Conservation (phyloP, 2,797 vertebrate species). For the Arnoldichthys spilopterus region DNA sequence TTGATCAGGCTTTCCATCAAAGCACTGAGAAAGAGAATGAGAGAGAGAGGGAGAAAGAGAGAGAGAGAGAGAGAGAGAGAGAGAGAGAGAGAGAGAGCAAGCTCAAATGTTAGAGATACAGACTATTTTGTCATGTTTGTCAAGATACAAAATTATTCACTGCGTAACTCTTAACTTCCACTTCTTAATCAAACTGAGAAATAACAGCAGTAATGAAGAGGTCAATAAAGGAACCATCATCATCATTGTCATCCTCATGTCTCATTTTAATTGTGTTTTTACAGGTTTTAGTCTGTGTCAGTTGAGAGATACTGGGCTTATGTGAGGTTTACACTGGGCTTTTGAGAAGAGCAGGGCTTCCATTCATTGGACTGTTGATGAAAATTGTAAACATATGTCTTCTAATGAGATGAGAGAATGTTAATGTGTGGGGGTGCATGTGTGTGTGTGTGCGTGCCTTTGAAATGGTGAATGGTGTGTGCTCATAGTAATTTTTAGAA, state of each 20-base stretch:
- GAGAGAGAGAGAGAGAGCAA: neutral
- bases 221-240: conserved; percentile 14
- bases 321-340: conserved; percentile 38
- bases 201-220: neutral
- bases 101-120: neutral
- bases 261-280: neutral
- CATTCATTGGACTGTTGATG: conserved; percentile 36
- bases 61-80: conserved; percentile 10
- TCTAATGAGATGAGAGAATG: conserved; percentile 46
- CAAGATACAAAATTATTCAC: too few relatives aligned
- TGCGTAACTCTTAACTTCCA: too few relatives aligned
- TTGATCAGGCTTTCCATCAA: conserved; percentile 97
- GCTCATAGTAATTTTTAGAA: too few relatives aligned
- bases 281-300: neutral
- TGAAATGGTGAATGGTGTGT: too few relatives aligned
- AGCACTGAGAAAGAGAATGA: conserved; percentile 73
- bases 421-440: conserved; percentile 37
- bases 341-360: conserved; percentile 20
- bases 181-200: neutral
- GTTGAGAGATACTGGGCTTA: conserved; percentile 7
- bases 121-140: conserved; percentile 14
- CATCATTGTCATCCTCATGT: conserved; percentile 26
- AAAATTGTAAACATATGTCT: conserved; percentile 41
- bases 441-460: conserved; percentile 14
- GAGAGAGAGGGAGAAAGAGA: conserved; percentile 12